Conservation (phyloP, 2,888 invertebrate genomes). For the Brachynemurus nebulosus region DNA sequence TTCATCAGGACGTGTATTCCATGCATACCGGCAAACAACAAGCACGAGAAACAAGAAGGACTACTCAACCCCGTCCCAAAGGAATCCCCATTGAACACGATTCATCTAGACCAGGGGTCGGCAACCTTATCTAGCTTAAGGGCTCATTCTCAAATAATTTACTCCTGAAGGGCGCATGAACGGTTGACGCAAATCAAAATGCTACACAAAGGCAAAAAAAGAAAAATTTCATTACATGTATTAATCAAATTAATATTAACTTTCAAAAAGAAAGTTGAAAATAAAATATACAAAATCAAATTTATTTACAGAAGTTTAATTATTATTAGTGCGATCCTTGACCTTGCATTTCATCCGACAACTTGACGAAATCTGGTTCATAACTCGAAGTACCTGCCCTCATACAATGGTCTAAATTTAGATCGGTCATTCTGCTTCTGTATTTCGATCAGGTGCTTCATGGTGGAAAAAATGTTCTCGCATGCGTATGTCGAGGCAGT, state of each 20-base stretch:
- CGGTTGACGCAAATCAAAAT: too few relatives aligned
- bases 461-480: not conserved
- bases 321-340: not conserved
- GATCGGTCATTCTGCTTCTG: not conserved
- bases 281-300: too few relatives aligned
- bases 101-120: constrained; percentile 19
- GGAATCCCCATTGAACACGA: constrained; percentile 18
- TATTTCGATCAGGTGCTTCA: not conserved
- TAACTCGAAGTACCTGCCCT: not conserved
- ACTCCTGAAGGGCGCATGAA: too few relatives aligned
- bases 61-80: not conserved
- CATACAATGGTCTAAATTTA: not conserved
- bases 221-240: too few relatives aligned
- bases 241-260: too few relatives aligned
- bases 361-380: not conserved
- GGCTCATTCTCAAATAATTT: too few relatives aligned
- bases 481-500: not conserved
- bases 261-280: too few relatives aligned
- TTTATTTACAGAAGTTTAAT: too few relatives aligned
- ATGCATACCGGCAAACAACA: too few relatives aligned
- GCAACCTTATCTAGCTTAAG: too few relatives aligned
- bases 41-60: not conserved
- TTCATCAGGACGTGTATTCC: not conserved
- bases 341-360: not conserved
- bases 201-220: too few relatives aligned